Percentiles rank a stretch among this genome's conserved stretches.
Evolutionary conservation across 2,113 vertebrate genomes (phyloP).

Genomic region (Cryptotis parvus): DNA sequence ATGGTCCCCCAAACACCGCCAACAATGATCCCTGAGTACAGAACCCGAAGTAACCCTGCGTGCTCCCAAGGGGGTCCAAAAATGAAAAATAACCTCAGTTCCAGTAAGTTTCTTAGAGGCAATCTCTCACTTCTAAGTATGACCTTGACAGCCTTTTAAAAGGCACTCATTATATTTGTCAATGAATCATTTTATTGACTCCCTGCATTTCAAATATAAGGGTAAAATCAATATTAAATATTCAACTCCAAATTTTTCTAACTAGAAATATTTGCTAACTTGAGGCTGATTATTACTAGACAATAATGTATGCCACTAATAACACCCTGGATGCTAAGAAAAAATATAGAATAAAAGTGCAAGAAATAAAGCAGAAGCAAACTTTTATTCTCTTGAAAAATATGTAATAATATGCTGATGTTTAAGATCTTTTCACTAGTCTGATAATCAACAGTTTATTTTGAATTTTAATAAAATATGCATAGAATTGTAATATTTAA

Average conservation of each 20-base stretch:
- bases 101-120: not conserved
- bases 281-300: conserved; percentile 43
- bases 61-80: too few relatives aligned
- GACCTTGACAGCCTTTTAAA: conserved; percentile 23
- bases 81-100: not conserved
- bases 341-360: conserved; percentile 54
- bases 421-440: conserved; percentile 70
- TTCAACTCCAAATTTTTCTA: conserved; percentile 65
- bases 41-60: too few relatives aligned
- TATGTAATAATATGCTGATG: not conserved
- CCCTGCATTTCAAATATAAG: conserved; percentile 49
- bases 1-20: too few relatives aligned
- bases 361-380: conserved; percentile 37
- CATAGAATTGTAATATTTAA: conserved; percentile 9
- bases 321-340: conserved; percentile 48
- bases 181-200: conserved; percentile 52
- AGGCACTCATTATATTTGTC: conserved; percentile 53
- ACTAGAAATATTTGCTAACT: conserved; percentile 44
- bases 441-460: conserved; percentile 39
- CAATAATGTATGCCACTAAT: conserved; percentile 52
- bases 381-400: conserved; percentile 51
- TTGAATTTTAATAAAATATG: conserved; percentile 38
- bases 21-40: too few relatives aligned
- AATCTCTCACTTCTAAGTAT: not conserved
- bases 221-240: conserved; percentile 57